These are phyloP conservation scores for Anguilla japonica DNA, from an alignment of 2,113 vertebrate species.

Conservation along the genomic window DNA sequence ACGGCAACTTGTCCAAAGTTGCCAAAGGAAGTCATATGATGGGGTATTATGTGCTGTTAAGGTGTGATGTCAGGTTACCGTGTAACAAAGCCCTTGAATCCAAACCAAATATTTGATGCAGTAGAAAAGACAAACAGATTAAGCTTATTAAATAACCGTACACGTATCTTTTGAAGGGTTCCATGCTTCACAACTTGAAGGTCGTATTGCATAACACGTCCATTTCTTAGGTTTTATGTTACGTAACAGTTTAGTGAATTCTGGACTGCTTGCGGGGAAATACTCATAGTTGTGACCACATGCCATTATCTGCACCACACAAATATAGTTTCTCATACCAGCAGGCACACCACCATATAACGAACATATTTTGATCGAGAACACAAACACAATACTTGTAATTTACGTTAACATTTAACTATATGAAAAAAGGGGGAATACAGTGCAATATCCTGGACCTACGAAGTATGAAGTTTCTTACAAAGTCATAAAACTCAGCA, in stretches of 20 bases:
- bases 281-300: background rate
- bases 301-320: background rate
- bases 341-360: too few relatives aligned
- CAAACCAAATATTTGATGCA: background rate
- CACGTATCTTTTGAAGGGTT: background rate
- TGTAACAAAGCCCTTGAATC: background rate
- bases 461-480: too few relatives aligned
- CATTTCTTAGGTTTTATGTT: background rate
- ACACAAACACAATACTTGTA: too few relatives aligned
- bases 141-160: background rate
- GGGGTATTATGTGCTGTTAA: background rate
- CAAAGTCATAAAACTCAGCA: background rate
- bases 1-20: background rate
- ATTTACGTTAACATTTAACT: too few relatives aligned
- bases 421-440: too few relatives aligned
- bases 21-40: background rate
- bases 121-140: background rate
- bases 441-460: too few relatives aligned
- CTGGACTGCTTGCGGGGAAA: background rate
- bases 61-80: background rate
- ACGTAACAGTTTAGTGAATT: background rate
- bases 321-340: background rate
- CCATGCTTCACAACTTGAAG: background rate
- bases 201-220: background rate
- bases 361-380: too few relatives aligned